Conservation (phyloP, 2,797 vertebrate genomes). For the Trachops cirrhosus region DNA sequence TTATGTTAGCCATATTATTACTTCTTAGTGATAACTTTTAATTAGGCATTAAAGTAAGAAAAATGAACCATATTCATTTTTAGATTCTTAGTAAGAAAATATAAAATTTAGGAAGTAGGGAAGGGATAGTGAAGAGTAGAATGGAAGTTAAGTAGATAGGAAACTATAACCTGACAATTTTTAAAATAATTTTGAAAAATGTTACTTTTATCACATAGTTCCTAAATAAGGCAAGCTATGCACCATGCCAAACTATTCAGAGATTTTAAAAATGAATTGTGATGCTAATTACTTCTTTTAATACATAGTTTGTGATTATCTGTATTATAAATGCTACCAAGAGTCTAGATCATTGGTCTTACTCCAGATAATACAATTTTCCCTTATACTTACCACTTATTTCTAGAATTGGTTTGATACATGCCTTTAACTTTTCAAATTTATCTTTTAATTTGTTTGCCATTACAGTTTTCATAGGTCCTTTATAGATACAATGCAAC, state of each 20-base stretch:
- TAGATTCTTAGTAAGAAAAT: conserved; percentile 29
- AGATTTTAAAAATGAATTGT: neutral
- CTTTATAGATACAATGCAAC: neutral
- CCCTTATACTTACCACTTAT: neutral
- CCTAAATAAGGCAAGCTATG: conserved; percentile 17
- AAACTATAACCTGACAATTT: neutral
- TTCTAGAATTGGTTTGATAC: conserved; percentile 3
- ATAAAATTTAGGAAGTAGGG: neutral
- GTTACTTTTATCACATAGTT: conserved; percentile 33
- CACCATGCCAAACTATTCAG: conserved; percentile 52
- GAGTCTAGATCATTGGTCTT: conserved; percentile 15
- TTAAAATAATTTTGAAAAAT: neutral
- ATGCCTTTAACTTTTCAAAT: conserved; percentile 28
- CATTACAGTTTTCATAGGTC: neutral
- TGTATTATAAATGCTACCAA: conserved; percentile 1
- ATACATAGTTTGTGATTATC: conserved; percentile 16
- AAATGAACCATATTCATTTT: conserved; percentile 1
- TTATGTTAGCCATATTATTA: conserved; percentile 1
- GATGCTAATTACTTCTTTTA: conserved; percentile 42
- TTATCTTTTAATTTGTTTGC: neutral
- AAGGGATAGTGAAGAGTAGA: neutral
- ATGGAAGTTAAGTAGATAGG: neutral
- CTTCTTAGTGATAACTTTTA: conserved; percentile 12
- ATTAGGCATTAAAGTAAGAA: conserved; percentile 35
- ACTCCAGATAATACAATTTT: neutral